Percentiles rank a stretch among this genome's conserved stretches.
Evolutionary conservation across 2,797 vertebrate genomes (phyloP).

Genomic region (Salarias fasciatus): DNA sequence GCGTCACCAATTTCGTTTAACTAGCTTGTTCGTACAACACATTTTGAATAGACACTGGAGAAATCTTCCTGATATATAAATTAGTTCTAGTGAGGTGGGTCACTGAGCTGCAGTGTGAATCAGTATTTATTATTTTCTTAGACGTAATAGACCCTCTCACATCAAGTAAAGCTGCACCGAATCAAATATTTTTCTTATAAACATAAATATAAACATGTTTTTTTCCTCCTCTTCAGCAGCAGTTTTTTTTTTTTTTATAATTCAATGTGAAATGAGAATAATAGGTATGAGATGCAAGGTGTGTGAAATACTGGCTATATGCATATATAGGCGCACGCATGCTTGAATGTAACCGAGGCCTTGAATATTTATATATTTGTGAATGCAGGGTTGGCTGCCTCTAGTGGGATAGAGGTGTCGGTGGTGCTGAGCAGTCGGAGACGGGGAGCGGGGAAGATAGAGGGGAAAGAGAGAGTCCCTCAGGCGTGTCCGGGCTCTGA

Average conservation of each 20-base stretch:
- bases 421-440: slow-evolving; percentile 59
- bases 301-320: slow-evolving; percentile 9
- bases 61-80: no score
- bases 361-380: slow-evolving; percentile 68
- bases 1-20: no score
- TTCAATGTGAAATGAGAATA: slow-evolving; percentile 4
- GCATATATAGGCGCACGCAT: slow-evolving; percentile 32
- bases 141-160: no score
- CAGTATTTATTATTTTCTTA: no score
- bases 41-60: no score
- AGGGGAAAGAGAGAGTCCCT: slow-evolving; percentile 71
- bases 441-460: slow-evolving; percentile 61
- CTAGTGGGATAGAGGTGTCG: slow-evolving; percentile 72
- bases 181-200: no score
- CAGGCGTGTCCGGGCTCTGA: slow-evolving; percentile 81
- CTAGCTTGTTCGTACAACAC: no score
- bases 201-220: no score
- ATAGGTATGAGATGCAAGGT: no score
- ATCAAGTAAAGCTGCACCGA: no score
- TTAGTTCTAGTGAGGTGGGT: no score
- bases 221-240: background rate
- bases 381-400: slow-evolving; percentile 55
- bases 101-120: no score
- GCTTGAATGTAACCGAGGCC: slow-evolving; percentile 27
- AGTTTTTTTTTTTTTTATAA: slow-evolving; percentile 18